phyloP scores from a whole-genome alignment of 1,140 invertebrate species.

The Yoshiicerus persimilis region DNA sequence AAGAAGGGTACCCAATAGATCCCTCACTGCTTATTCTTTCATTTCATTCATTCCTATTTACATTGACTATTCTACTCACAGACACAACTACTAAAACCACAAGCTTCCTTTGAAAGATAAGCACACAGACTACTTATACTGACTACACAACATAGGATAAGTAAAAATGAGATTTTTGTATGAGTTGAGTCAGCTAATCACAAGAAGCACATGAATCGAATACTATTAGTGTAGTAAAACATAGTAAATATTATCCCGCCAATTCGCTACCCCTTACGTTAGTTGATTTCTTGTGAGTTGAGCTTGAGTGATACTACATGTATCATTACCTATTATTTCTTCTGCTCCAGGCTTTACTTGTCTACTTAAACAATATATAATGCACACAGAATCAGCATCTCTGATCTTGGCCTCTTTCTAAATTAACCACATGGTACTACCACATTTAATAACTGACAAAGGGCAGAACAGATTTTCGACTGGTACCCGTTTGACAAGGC shows the following conservation, averaged over 20 bases:
- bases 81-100: not conserved
- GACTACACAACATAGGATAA: not conserved
- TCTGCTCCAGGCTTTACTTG: not conserved
- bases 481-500: constrained; percentile 3
- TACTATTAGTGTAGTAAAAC: not conserved
- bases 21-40: not conserved
- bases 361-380: not conserved
- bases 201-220: constrained; percentile 7
- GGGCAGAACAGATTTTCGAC: not conserved
- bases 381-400: not conserved
- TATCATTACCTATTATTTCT: not conserved
- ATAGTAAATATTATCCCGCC: constrained; percentile 20
- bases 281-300: constrained; percentile 2
- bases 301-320: not conserved
- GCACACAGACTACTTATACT: not conserved
- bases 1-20: not conserved
- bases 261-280: constrained; percentile 3
- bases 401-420: not conserved
- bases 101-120: not conserved
- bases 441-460: not conserved
- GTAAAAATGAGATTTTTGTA: constrained; percentile 13
- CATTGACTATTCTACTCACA: not conserved
- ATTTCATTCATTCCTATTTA: not conserved
- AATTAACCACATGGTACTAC: not conserved
- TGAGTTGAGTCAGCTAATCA: not conserved